phyloP scores from a whole-genome alignment of 1,140 invertebrate genomes.

The Periplaneta americana region DNA sequence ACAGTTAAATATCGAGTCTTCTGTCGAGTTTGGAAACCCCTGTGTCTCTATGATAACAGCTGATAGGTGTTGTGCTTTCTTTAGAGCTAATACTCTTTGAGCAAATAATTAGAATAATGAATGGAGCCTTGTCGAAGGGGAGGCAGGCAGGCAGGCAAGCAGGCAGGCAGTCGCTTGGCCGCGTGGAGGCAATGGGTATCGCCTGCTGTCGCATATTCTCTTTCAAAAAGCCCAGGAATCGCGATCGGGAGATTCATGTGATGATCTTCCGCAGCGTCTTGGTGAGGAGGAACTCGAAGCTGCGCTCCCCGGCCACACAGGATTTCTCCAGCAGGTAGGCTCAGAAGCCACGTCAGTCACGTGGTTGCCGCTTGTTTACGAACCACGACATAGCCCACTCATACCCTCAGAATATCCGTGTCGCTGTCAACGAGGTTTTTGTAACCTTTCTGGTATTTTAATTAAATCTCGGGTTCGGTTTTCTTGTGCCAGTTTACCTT shows the following conservation, averaged over 20 bases:
- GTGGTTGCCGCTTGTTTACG: too few relatives aligned
- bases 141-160: not conserved
- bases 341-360: too few relatives aligned
- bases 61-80: not conserved
- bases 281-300: not conserved
- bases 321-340: not conserved
- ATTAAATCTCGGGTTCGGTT: too few relatives aligned
- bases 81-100: not conserved
- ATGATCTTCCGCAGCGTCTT: not conserved
- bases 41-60: not conserved
- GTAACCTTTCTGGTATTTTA: too few relatives aligned
- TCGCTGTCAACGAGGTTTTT: too few relatives aligned
- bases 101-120: not conserved
- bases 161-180: not conserved
- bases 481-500: too few relatives aligned
- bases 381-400: too few relatives aligned
- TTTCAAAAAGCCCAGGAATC: not conserved
- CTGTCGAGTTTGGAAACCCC: not conserved
- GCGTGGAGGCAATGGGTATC: not conserved
- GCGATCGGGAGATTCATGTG: not conserved
- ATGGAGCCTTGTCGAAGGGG: not conserved
- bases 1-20: too few relatives aligned
- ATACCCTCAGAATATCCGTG: too few relatives aligned
- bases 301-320: not conserved
- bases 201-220: not conserved